Evolutionary conservation across 2,888 invertebrate species (phyloP).

Genomic region (Eulithis prunata): DNA sequence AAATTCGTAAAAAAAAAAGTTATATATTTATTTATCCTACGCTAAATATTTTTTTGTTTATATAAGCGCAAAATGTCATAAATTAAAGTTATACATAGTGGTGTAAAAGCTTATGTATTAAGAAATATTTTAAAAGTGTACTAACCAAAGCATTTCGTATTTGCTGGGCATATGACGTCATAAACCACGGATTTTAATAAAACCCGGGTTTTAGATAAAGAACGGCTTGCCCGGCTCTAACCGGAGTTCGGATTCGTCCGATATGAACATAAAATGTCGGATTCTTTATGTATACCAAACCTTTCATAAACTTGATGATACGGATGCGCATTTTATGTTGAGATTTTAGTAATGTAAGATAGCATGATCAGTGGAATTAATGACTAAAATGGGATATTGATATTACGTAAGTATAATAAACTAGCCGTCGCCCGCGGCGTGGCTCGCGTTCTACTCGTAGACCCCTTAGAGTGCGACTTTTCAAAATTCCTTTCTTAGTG

Average conservation of each 20-base stretch:
- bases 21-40: too few relatives aligned
- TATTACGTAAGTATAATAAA: too few relatives aligned
- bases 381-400: too few relatives aligned
- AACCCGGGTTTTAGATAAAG: slow-evolving; percentile 22
- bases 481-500: too few relatives aligned
- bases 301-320: slow-evolving; percentile 31
- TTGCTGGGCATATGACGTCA: slow-evolving; percentile 16
- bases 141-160: not conserved
- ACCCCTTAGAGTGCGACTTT: too few relatives aligned
- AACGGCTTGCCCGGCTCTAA: slow-evolving; percentile 3
- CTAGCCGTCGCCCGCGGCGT: too few relatives aligned
- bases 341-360: not conserved
- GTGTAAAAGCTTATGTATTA: not conserved
- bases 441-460: too few relatives aligned
- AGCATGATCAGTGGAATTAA: too few relatives aligned
- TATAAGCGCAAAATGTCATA: too few relatives aligned
- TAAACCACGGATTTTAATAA: slow-evolving; percentile 25
- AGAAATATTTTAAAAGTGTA: not conserved
- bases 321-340: not conserved
- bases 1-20: too few relatives aligned
- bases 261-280: slow-evolving; percentile 18
- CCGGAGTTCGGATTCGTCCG: slow-evolving; percentile 19
- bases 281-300: slow-evolving; percentile 28
- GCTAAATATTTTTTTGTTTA: too few relatives aligned
- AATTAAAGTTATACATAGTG: too few relatives aligned